Evolutionary conservation across 2,888 invertebrate species (phyloP), one percentile per base, ranked within the genome.

Genomic region (Synergus itoensis): DNA sequence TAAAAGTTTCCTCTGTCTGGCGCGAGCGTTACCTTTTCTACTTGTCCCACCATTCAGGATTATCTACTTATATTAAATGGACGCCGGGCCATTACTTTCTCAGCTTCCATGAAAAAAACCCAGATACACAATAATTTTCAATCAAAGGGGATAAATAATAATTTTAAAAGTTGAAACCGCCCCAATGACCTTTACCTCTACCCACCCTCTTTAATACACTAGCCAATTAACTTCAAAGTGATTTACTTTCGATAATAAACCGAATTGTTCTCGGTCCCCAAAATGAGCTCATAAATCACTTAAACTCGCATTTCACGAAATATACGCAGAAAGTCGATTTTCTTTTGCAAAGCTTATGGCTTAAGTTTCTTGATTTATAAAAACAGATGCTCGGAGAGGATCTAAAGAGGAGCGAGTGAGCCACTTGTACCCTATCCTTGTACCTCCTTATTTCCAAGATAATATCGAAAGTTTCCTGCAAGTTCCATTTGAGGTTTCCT

Each of bases 381-480:
- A 67, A 67, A 67, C 67, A 67, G 67, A 67, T 67, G 45, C 16
- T 67, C 18, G 45, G n/a, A 14, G 45, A 67, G 18, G 21, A 67
- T 67, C 67, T 43, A 43, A 21, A 21, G 40, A 65, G 11, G 43
- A 67, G 67, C 41, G 28, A 67, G 21, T 14, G 14, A 67, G 43
- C 5, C 14, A 28, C 7, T 67, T 67, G 21, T 45, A 67, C 18
- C 45, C 67, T 45, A 45, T 67, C 45, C 12, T 67, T 45, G 43
- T 67, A 41, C 67, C 67, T 67, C 67, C 43, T 45, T 67, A 67
- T 67, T 45, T 67, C 67, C 18, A 67, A n/a, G 45, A 48, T 65
- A 76, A 79, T 76, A 63, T 76, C 45, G 64, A 36, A 76, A 79
- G 79, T 79, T 79, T 67, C 77, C 9, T 40, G 41, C 53, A 67